Evolutionary conservation across 2,888 invertebrate species (phyloP).

Genomic region (Melanotus villosus): DNA sequence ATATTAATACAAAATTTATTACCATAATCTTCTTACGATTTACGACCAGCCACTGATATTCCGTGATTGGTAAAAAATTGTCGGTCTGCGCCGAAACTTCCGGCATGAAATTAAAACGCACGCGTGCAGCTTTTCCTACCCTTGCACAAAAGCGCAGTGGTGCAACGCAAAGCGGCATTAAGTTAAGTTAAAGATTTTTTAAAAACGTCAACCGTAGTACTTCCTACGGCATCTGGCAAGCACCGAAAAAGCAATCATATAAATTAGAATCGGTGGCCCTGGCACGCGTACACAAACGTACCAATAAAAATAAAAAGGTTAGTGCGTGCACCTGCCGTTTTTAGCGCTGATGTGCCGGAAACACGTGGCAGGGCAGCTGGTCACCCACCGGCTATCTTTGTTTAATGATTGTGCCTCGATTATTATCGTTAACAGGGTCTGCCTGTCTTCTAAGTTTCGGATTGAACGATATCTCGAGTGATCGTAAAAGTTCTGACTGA

Average conservation of each 20-base stretch:
- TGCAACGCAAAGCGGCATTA: not conserved
- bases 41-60: too few species aligned
- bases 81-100: too few species aligned
- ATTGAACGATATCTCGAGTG: not conserved
- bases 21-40: too few species aligned
- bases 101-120: not conserved
- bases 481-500: too few species aligned
- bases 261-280: slow-evolving; percentile 51
- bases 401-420: slow-evolving; percentile 46
- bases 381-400: slow-evolving; percentile 52
- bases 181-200: not conserved
- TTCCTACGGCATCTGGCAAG: slow-evolving; percentile 49
- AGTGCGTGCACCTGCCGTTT: slow-evolving; percentile 53
- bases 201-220: slow-evolving; percentile 21
- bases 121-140: not conserved
- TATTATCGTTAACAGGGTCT: slow-evolving; percentile 24
- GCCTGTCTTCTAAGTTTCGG: slow-evolving; percentile 6
- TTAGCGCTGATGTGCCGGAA: slow-evolving; percentile 58
- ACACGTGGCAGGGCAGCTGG: slow-evolving; percentile 60
- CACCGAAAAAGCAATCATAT: slow-evolving; percentile 49
- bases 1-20: too few species aligned
- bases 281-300: slow-evolving; percentile 49
- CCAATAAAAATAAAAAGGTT: slow-evolving; percentile 49
- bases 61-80: too few species aligned
- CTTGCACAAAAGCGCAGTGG: not conserved